phyloP scores from a whole-genome alignment of 2,113 vertebrate genomes.

The Ammodytes marinus region DNA sequence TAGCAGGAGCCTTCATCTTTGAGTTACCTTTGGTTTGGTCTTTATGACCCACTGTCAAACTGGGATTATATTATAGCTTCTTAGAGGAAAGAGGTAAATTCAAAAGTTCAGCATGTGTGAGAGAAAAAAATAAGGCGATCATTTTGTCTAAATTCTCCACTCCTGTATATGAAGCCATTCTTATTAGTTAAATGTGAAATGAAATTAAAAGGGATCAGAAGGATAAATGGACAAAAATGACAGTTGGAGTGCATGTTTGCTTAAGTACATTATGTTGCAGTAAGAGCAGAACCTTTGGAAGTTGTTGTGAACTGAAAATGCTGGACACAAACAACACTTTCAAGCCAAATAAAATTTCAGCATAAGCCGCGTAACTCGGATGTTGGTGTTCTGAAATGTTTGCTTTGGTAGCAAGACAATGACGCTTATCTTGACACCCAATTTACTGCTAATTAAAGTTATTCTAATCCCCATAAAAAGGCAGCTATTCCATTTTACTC shows the following conservation, averaged over 20 bases:
- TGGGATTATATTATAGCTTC: conserved; percentile 14
- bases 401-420: conserved; percentile 4
- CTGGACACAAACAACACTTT: background rate
- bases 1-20: conserved; percentile 28
- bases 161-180: background rate
- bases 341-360: background rate
- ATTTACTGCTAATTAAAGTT: conserved; percentile 25
- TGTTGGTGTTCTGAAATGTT: background rate
- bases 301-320: background rate
- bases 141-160: background rate
- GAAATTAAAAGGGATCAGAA: background rate
- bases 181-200: background rate
- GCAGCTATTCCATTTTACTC: conserved; percentile 16
- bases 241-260: background rate
- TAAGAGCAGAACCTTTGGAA: background rate
- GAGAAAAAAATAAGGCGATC: background rate
- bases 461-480: conserved; percentile 42
- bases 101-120: conserved; percentile 12
- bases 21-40: conserved; percentile 45
- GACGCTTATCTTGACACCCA: conserved; percentile 1
- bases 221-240: background rate
- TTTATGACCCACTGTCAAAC: conserved; percentile 52
- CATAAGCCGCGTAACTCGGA: background rate
- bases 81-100: conserved; percentile 37
- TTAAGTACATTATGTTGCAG: background rate